Conservation (phyloP, 2,113 vertebrate species). For the Hemiscyllium ocellatum region DNA sequence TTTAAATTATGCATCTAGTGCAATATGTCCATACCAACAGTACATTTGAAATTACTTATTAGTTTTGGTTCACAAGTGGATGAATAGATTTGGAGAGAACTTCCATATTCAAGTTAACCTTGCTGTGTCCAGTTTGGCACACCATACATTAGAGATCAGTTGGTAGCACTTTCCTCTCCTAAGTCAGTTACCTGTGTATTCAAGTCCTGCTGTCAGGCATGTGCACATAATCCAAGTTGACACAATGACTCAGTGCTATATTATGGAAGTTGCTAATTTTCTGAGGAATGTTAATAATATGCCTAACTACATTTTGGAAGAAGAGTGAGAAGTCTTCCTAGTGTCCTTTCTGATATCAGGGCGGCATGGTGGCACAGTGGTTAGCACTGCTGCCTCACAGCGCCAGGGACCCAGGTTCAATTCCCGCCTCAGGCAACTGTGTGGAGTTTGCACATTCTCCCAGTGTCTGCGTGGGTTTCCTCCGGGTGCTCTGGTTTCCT, state of each 20-base stretch:
- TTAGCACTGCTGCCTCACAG: too few relatives aligned
- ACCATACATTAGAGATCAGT: neutral
- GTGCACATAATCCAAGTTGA: neutral
- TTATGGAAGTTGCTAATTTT: neutral
- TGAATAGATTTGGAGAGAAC: neutral
- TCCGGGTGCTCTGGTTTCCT: too few relatives aligned
- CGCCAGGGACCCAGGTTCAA: too few relatives aligned
- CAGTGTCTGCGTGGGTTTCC: too few relatives aligned
- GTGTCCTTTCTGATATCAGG: neutral
- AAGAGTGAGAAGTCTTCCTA: neutral
- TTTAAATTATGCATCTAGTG: neutral
- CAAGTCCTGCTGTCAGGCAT: neutral
- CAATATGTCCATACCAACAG: neutral
- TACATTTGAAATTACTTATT: neutral
- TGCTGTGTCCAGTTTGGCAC: neutral
- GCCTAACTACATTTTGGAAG: neutral
- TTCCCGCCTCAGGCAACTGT: too few relatives aligned
- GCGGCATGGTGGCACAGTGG: too few relatives aligned
- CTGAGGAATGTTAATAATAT: neutral
- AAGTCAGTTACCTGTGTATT: neutral
- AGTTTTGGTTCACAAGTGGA: neutral
- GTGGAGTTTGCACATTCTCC: too few relatives aligned
- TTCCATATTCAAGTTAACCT: neutral
- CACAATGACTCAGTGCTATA: neutral
- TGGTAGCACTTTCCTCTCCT: neutral